phyloP scores from a whole-genome alignment of 2,113 vertebrate genomes.

The Mormyrus lacerda region DNA sequence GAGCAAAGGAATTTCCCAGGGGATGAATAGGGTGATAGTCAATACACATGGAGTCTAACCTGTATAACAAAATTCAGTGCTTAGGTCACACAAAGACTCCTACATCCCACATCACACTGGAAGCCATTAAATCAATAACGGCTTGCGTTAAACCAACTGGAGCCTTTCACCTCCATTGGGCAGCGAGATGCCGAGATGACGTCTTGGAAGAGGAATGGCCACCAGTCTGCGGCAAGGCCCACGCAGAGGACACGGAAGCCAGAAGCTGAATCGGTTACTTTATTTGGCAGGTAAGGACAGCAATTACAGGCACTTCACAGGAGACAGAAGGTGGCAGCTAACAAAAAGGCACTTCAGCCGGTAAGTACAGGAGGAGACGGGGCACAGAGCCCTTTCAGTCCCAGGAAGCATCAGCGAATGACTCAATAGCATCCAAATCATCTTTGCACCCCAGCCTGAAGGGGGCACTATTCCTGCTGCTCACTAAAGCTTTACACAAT shows the following conservation, averaged over 20 bases:
- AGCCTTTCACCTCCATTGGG: background rate
- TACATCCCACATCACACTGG: background rate
- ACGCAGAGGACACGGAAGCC: background rate
- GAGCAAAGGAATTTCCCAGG: background rate
- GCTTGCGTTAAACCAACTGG: background rate
- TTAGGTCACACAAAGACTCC: background rate
- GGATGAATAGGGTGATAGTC: background rate
- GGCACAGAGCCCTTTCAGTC: background rate
- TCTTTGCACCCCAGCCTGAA: background rate
- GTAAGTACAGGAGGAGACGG: background rate
- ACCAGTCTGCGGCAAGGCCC: background rate
- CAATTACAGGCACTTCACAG: background rate
- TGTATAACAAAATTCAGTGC: background rate
- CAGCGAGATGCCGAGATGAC: background rate
- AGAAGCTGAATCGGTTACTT: background rate
- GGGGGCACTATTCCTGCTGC: background rate
- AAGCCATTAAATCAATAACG: background rate
- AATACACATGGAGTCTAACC: background rate
- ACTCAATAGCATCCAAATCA: background rate
- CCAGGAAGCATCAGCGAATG: background rate
- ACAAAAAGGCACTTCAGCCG: background rate
- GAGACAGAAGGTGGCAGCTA: background rate
- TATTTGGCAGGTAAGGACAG: constrained; percentile 1
- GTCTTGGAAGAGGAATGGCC: background rate
- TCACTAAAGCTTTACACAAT: background rate